Base-by-base conservation (phyloP, 1,140 invertebrate species). In the Hyposmocoma kahamanoa region DNA sequence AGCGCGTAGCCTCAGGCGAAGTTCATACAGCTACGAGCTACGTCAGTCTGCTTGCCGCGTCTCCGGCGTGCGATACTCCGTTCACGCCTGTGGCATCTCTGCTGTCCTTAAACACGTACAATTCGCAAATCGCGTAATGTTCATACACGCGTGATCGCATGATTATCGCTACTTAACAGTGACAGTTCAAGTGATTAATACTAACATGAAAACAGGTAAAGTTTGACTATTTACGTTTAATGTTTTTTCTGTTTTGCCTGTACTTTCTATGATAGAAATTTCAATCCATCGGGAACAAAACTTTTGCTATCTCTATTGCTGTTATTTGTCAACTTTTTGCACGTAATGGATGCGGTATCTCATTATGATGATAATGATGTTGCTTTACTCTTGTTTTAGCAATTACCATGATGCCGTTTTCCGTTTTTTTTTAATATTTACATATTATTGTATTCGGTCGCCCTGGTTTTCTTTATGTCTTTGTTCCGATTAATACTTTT, bases 141-240 rank as follows among this genome's bases (percentile, higher is more conserved):
- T 67, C 51, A 46, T 26, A 47, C 52, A 58, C 59, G 62, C 60
- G 69, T 68, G 64, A 64, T 69, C 62, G 64, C 67, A 64, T 73
- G 67, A 44, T 63, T 58, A 55, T 55, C 49, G 34, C 53, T 60
- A 68, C 51, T 72, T 68, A 67, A 70, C 51, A 74, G 75, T 79
- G 75, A 70, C 61, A 61, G 41, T 49, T 43, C 59, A 68, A 80
- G 73, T 80, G 72, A 72, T 71, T 63, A 73, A 71, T 60, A 67
- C 59, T 66, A 72, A 60, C 54, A 59, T 50, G 63, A 57, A 56
- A 71, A 66, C 57, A 70, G 63, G 73, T 80, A 69, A 77, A 75
- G 42, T 65, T 72, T 65, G 41, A 62, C 60, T 54, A 50, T 47
- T 45, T 36, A 36, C 11, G 13, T 36, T 30, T 30, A 30, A 36